These are phyloP conservation scores for Thomomys bottae DNA, from an alignment of 2,113 vertebrate species.

Conservation along the genomic window DNA sequence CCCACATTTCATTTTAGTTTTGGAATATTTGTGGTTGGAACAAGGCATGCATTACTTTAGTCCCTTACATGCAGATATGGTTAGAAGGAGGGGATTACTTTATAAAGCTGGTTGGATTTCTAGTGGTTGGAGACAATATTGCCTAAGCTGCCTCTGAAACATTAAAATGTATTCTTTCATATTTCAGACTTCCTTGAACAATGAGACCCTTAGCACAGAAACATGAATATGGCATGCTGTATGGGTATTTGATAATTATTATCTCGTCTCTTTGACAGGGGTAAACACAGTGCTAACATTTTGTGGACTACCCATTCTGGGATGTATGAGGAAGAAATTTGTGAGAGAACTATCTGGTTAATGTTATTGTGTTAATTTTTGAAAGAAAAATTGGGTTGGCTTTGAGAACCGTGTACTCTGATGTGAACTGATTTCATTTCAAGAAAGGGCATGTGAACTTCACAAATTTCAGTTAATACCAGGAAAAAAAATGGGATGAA, in stretches of 20 bases:
- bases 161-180: conserved; percentile 14
- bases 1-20: conserved; percentile 39
- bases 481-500: conserved; percentile 65
- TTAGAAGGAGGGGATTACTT: conserved; percentile 1
- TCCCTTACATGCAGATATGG: conserved; percentile 1
- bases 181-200: neutral
- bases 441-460: conserved; percentile 53
- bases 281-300: neutral
- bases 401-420: conserved; percentile 47
- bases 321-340: conserved; percentile 9
- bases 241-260: neutral
- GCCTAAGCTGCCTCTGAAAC: conserved; percentile 17
- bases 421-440: conserved; percentile 73
- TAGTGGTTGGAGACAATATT: neutral
- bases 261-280: neutral
- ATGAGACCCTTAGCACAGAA: conserved; percentile 20
- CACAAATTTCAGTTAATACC: conserved; percentile 56
- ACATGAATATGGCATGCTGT: neutral
- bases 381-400: conserved; percentile 40
- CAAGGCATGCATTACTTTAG: neutral
- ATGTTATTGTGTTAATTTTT: conserved; percentile 45
- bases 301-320: conserved; percentile 17
- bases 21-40: conserved; percentile 24
- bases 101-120: conserved; percentile 39
- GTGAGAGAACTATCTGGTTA: neutral